These are phyloP conservation scores for Poliocrania exsul DNA, from an alignment of 2,797 vertebrate species.

Conservation along the genomic window DNA sequence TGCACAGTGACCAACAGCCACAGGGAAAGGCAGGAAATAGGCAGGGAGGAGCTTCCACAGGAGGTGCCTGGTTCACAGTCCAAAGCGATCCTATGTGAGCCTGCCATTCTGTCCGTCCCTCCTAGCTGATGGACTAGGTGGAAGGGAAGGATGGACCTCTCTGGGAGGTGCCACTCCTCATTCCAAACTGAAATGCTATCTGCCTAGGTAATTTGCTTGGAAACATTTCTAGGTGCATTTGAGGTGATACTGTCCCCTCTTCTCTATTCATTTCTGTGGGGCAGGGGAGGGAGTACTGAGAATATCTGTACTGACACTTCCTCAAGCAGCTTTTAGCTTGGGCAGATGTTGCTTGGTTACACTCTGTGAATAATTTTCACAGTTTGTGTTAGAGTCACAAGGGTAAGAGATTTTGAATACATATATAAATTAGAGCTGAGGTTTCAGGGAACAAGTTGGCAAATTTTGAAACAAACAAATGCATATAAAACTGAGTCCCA, in stretches of 20 bases:
- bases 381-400: neutral
- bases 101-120: neutral
- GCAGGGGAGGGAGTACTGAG: neutral
- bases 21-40: neutral
- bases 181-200: neutral
- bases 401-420: neutral
- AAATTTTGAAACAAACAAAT: neutral
- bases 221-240: rapidly evolving
- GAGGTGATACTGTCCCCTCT: neutral
- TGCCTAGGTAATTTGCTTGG: neutral
- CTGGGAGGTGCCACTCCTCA: neutral
- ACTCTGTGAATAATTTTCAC: neutral
- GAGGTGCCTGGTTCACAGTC: neutral
- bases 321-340: neutral
- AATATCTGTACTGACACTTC: neutral
- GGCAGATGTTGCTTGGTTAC: neutral
- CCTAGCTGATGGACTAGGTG: neutral
- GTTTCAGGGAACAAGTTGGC: neutral
- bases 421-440: neutral
- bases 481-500: neutral
- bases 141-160: neutral
- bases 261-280: neutral
- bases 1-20: neutral
- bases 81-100: rapidly evolving
- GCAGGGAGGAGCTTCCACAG: neutral